These are phyloP conservation scores for Umimayanthus chanpuru DNA, from an alignment of 92 coral and sea anemone genomes.

Conservation along the genomic window DNA sequence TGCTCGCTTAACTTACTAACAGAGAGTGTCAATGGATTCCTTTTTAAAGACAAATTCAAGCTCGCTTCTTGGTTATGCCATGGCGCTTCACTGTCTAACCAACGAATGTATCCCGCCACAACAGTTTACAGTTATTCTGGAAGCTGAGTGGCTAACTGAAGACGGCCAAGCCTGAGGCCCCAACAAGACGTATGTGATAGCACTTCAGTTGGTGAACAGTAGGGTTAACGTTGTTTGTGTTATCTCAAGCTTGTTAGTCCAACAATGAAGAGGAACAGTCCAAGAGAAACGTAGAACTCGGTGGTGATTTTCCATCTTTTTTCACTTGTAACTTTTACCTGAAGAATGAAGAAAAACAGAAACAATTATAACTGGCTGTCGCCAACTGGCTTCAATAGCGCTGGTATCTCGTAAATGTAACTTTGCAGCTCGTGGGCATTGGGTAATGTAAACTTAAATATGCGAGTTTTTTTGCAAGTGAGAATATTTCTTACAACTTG, in stretches of 20 bases:
- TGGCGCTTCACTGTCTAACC: neutral
- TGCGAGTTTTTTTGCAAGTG: neutral
- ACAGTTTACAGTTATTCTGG: neutral
- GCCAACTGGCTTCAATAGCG: neutral
- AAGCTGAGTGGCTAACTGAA: neutral
- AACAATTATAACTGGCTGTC: neutral
- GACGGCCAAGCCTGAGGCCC: neutral
- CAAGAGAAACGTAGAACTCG: constrained; percentile 18
- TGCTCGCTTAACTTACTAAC: too few species aligned
- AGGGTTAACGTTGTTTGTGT: neutral
- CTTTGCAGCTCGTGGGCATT: neutral
- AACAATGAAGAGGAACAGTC: constrained; percentile 7
- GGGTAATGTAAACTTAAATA: neutral
- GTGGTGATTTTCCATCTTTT: constrained; percentile 10
- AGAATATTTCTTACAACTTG: too few species aligned
- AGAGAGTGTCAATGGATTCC: too few species aligned
- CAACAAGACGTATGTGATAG: neutral
- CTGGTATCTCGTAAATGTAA: neutral
- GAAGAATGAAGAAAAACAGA: neutral
- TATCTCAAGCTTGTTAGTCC: constrained; percentile 24
- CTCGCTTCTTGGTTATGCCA: neutral
- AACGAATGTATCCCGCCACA: neutral
- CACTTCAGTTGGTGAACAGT: neutral
- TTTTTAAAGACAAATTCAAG: neutral
- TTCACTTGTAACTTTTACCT: neutral